phyloP scores from a whole-genome alignment of 2,888 invertebrate genomes.

The Opisthograptis luteolata region DNA sequence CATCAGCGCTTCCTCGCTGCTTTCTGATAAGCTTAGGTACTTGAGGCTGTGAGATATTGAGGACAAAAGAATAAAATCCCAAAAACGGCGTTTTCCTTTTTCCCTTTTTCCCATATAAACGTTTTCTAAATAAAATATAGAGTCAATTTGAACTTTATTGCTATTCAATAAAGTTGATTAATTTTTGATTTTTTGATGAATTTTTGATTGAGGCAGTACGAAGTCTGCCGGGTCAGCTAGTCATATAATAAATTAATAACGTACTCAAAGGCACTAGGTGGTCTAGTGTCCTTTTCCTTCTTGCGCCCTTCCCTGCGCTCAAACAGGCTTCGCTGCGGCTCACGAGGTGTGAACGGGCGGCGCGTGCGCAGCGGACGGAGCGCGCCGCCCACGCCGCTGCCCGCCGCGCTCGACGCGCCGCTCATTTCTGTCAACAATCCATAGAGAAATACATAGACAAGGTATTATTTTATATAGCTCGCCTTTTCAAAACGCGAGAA shows the following conservation, averaged over 20 bases:
- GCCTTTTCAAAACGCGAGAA: too few species aligned
- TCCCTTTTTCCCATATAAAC: too few species aligned
- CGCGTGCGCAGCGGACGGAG: constrained; percentile 89
- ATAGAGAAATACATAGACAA: background rate
- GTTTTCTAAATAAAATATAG: too few species aligned
- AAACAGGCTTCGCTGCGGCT: constrained; percentile 91
- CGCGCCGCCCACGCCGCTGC: constrained; percentile 52
- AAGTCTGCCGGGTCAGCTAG: too few species aligned
- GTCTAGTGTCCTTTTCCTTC: constrained; percentile 76
- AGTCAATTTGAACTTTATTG: too few species aligned
- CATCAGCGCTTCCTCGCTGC: constrained; percentile 56
- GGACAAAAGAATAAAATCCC: too few species aligned
- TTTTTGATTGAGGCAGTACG: too few species aligned
- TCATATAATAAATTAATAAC: constrained; percentile 21
- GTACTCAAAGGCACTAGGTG: constrained; percentile 92
- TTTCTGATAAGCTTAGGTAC: constrained; percentile 83
- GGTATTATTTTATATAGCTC: too few species aligned
- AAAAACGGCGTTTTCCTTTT: too few species aligned
- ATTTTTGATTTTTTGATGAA: too few species aligned
- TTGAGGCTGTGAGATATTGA: constrained; percentile 79
- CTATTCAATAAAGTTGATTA: too few species aligned
- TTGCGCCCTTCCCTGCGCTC: constrained; percentile 55
- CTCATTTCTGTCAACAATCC: constrained; percentile 58
- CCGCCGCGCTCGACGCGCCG: constrained; percentile 43
- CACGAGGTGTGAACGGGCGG: constrained; percentile 93